Evolutionary conservation across 2,888 invertebrate species (phyloP), one percentile per base, ranked within the genome.

Genomic region (Leptopterna dolabrata): DNA sequence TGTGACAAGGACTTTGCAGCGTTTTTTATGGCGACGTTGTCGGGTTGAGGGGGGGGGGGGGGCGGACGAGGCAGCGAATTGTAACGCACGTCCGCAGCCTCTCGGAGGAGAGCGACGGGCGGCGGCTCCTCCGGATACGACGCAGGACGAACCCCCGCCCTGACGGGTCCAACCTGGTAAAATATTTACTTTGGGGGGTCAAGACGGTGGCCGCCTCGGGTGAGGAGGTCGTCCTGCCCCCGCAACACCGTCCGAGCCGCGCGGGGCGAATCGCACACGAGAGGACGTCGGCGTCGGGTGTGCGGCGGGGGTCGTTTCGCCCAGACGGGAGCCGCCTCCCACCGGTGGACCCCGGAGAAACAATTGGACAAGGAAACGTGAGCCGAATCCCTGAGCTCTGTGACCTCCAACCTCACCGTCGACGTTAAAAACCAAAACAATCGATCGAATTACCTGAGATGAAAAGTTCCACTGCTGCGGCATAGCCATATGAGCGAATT

Each of bases 371-470:
- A 43, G 78, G 78, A n/a, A 45, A 78, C 78, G 78, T 78, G 78
- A 78, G 78, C 78, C 9, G 78, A 78, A 78, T 78, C 78, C 78
- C 16, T 9, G 45, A 45, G 36, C 14, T 43, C 78, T 27, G 45
- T 45, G 78, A 78, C 78, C 78, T 43, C 78, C 24, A 78, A 45
- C 78, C 78, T 78, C 45, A n/a, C 78, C 78, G 78, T 45, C 78
- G 78, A 78, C 78, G 45, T 78, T 78, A n/a, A 78, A 45, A 78
- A 45, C 45, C 78, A 78, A 78, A 78, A 78, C 78, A 78, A 78
- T 78, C 78, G 78, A 78, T 78, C 43, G 78, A 78, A 78, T 78
- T 78, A 78, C 78, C 78, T 78, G 78, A 78, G 78, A 78, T 78
- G 45, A 78, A 78, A 78, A 78, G 78, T n/a, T n/a, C n/a, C n/a